phyloP scores from a whole-genome alignment of 2,797 vertebrate species.

The Sebastes vulpes region DNA sequence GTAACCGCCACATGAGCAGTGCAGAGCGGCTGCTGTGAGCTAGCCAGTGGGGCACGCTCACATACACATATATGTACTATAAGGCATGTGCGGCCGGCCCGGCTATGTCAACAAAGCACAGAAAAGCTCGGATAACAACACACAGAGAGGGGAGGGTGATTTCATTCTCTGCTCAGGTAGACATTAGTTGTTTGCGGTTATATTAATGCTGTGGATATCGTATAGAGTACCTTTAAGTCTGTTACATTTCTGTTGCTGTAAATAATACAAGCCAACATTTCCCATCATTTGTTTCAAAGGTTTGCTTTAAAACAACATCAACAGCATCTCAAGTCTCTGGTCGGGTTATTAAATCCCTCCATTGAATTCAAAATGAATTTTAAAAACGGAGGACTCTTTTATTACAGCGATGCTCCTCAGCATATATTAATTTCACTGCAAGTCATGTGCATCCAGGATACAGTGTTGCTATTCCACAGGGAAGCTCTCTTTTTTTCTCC shows the following conservation, averaged over 20 bases:
- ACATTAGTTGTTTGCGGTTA: no score
- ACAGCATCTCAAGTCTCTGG: neutral
- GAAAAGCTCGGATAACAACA: no score
- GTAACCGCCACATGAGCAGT: no score
- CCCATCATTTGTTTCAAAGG: neutral
- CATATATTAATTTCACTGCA: neutral
- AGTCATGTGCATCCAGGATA: neutral
- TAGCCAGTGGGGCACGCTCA: no score
- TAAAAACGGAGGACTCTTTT: neutral
- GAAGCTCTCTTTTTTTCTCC: neutral
- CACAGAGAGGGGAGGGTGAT: no score
- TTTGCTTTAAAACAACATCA: neutral
- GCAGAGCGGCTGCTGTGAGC: no score
- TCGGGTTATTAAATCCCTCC: neutral
- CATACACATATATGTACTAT: no score
- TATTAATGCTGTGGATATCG: no score
- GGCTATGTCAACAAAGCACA: no score
- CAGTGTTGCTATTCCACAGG: conserved; percentile 10
- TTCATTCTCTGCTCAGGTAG: no score
- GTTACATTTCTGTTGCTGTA: neutral
- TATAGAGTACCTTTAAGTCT: neutral
- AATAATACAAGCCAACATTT: neutral
- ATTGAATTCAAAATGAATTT: neutral
- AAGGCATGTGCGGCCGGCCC: no score
- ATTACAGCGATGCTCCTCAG: neutral